A percentile compares a stretch with the other conserved stretches of the same genome.
phyloP scores from a whole-genome alignment of 2,888 invertebrate genomes.

The Cataglyphis livida region DNA sequence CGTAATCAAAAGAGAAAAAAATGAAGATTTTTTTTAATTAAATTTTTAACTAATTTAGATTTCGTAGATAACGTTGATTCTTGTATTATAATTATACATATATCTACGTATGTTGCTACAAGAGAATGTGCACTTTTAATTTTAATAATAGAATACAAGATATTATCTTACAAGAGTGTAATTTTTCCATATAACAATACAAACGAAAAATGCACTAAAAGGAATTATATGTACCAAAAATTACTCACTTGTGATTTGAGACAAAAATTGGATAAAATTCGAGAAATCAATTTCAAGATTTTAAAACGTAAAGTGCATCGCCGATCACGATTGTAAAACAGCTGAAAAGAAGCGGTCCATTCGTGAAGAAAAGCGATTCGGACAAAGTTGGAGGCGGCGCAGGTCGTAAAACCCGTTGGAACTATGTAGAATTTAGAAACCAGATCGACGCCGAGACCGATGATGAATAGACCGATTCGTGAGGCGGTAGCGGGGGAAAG shows the following conservation, averaged over 20 bases:
- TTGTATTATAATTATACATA: background rate
- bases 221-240: background rate
- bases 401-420: slow-evolving; percentile 59
- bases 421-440: slow-evolving; percentile 53
- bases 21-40: background rate
- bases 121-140: background rate
- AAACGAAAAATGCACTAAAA: background rate
- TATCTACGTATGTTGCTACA: background rate
- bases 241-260: background rate
- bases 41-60: background rate
- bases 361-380: slow-evolving; percentile 40
- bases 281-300: slow-evolving; percentile 36
- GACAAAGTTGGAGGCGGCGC: slow-evolving; percentile 43
- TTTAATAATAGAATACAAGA: background rate
- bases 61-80: background rate
- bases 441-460: slow-evolving; percentile 56
- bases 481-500: slow-evolving; percentile 32
- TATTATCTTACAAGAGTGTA: no score
- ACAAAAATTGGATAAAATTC: slow-evolving; percentile 1
- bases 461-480: slow-evolving; percentile 65
- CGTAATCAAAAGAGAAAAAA: slow-evolving; percentile 15
- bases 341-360: slow-evolving; percentile 51
- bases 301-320: slow-evolving; percentile 21
- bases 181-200: background rate
- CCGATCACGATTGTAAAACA: slow-evolving; percentile 47